Conservation (phyloP, 30 jellyfish, hydroid and myxozoan genomes). For the Chironex yamaguchii region DNA sequence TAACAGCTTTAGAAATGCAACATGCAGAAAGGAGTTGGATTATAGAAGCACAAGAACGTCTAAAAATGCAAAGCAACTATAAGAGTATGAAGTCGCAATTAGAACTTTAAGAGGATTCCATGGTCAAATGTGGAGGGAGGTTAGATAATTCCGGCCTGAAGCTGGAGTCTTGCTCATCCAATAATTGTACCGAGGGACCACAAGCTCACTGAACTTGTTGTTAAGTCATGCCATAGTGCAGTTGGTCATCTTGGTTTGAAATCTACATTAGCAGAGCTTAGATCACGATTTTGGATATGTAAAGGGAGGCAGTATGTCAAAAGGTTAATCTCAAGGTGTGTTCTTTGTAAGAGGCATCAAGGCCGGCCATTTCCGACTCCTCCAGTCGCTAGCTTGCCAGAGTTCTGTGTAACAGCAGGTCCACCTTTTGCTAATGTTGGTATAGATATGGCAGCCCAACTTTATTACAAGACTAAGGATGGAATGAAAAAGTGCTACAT, state of each 20-base stretch:
- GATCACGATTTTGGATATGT: constrained; percentile 28
- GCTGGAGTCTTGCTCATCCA: not conserved
- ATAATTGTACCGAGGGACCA: constrained; percentile 13
- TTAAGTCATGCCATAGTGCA: not conserved
- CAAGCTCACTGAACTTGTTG: not conserved
- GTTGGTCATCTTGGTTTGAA: constrained; percentile 21
- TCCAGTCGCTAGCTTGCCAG: constrained; percentile 41
- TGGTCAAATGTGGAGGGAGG: constrained; percentile 17
- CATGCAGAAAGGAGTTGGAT: constrained; percentile 8
- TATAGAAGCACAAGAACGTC: constrained; percentile 20
- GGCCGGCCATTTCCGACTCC: constrained; percentile 32
- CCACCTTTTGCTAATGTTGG: constrained; percentile 34
- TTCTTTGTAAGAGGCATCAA: not conserved
- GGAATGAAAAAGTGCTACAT: constrained; percentile 14
- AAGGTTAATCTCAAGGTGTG: not conserved
- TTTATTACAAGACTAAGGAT: not conserved
- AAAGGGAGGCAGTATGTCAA: constrained; percentile 37
- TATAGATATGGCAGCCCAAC: constrained; percentile 7
- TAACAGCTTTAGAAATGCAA: not conserved
- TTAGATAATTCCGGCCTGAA: constrained; percentile 11
- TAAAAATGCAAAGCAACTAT: not conserved
- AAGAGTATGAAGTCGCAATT: not conserved
- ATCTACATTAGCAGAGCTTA: constrained; percentile 23
- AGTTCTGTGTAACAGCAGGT: constrained; percentile 1
- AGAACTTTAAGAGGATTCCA: not conserved